Base-by-base conservation (phyloP, 2,113 vertebrate species). In the Brienomyrus brachyistius region DNA sequence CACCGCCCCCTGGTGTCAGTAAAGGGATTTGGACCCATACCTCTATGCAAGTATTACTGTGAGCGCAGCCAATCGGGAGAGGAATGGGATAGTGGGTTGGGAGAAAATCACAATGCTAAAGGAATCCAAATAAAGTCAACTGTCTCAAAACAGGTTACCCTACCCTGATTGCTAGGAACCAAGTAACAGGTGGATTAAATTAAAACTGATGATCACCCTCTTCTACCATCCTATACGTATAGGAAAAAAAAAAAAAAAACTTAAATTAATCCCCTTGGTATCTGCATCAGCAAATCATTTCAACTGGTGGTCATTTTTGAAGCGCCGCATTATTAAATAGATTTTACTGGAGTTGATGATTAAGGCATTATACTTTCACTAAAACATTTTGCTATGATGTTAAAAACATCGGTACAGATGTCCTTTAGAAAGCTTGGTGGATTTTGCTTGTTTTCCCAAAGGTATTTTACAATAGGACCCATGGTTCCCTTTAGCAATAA, bases 181-280 rank as follows among this genome's bases (percentile, higher is more conserved):
- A 40, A 77, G 35, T 17, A 15, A 77, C 21, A 77, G n/a, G 27
- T 70, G 9, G 31, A 40, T 27, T 77, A 77, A 40, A 77, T 77
- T 5, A 77, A 77, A 40, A 13, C 27, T 13, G 40, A 7, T 77
- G 27, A 35, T 40, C 70, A 17, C 27, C 8, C 13, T 40, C 31
- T 74, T 6, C 13, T 17, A 40, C 11, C 40, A 4, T 77, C 31
- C 13, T 77, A 77, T 35, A 77, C 17, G 17, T 80, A 80, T 40
- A 35, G 17, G 35, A 94, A 93, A 91, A n/a, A n/a, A n/a, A n/a
- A n/a, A n/a, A n/a, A n/a, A n/a, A n/a, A 94, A 94, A 96, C 96
- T 97, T 97, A 98, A 98, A 97, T 97, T 97, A 97, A 98, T 97
- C 97, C 97, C 96, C 96, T 96, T 96, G 97, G 95, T 96, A 96